Evolutionary conservation across 2,888 invertebrate species (phyloP), one percentile per base, ranked within the genome.

Genomic region (Petrophora chlorosata): DNA sequence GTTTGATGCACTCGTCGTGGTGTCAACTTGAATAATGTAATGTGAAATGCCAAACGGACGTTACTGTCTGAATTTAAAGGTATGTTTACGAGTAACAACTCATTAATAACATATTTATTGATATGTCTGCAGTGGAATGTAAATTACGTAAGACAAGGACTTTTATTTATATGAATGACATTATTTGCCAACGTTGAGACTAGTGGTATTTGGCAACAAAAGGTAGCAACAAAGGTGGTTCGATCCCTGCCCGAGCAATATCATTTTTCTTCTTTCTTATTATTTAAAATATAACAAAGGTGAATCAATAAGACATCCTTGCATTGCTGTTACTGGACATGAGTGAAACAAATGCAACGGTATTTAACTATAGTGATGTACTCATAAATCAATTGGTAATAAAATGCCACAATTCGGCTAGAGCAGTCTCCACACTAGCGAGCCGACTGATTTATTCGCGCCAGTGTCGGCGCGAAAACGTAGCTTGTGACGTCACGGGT

Each of bases 401-500:
- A 85, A 84, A 85, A 73, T 63, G 79, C 73, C 81, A 72, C 79
- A 79, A 76, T 83, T 79, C 72, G 76, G 75, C 70, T 66, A 79
- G 66, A 85, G 85, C 84, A 81, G 78, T 76, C 84, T 89, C 89
- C 85, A 79, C 72, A 70, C 80, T 81, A 79, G 78, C 75, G 71
- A 54, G 71, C 66, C 82, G 53, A 65, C 79, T 87, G 89, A 89
- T 89, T 89, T 90, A 89, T 86, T 74, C 78, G 76, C 73, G 72
- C 79, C 82, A 76, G 77, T 81, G 85, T 79, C 82, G 81, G 83
- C 82, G 86, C 82, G 86, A 81, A 80, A 87, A 83, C 85, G 85
- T 80, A 84, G 80, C 85, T 82, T 75, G 82, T 86, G 89, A 88
- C 88, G 89, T 87, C 86, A 85, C 76, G 65, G 79, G 73, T 78